A percentile compares a stretch with the other conserved stretches of the same genome.
Evolutionary conservation across 2,797 vertebrate genomes (phyloP).

Genomic region (Delichon dasypus): DNA sequence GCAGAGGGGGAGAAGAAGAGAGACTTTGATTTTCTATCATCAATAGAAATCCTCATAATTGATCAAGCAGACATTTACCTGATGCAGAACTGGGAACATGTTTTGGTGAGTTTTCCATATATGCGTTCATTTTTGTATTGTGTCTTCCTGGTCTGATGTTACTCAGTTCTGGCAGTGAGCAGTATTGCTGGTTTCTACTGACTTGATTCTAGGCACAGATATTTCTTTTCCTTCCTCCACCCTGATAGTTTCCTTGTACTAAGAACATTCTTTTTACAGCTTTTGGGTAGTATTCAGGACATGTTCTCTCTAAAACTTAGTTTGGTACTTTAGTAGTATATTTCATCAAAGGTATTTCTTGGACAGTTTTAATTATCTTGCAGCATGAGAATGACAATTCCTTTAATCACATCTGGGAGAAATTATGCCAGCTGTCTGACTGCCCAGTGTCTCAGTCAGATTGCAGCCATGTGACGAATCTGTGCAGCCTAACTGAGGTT

Average conservation of each 20-base stretch:
- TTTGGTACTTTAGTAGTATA: background rate
- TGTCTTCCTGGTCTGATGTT: background rate
- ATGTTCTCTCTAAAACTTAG: background rate
- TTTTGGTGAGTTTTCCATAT: conserved; percentile 79
- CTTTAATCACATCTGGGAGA: background rate
- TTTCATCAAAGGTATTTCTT: background rate
- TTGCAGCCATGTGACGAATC: background rate
- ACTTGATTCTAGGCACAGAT: background rate
- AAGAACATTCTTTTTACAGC: background rate
- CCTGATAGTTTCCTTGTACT: background rate
- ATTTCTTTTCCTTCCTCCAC: background rate
- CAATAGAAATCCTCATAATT: conserved; percentile 90
- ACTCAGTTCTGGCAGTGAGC: background rate
- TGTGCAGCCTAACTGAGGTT: background rate
- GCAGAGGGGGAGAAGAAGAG: conserved; percentile 89
- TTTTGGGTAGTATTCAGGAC: background rate
- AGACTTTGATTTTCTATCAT: conserved; percentile 95
- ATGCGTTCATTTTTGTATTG: background rate
- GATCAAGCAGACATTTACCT: conserved; percentile 94
- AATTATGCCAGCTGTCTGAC: background rate
- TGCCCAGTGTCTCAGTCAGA: background rate
- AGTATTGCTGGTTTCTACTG: background rate
- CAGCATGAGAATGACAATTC: background rate
- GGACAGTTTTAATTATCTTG: background rate
- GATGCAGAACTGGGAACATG: conserved; percentile 99